A percentile compares a stretch with the other conserved stretches of the same genome.
phyloP scores from a whole-genome alignment of 2,113 vertebrate genomes.

The Turnix velox region DNA sequence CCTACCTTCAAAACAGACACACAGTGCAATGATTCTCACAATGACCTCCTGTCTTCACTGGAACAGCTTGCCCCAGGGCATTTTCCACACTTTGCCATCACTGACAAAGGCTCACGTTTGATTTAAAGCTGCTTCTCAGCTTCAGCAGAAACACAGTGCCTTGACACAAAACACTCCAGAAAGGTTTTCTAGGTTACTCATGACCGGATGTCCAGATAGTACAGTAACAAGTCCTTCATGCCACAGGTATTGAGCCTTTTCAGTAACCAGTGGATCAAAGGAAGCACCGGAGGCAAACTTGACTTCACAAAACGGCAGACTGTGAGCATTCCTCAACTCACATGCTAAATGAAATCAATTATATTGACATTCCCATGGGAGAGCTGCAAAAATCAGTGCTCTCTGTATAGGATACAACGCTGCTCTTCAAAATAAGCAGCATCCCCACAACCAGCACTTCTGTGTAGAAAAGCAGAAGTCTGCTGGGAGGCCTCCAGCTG shows the following conservation, averaged over 20 bases:
- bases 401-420: neutral
- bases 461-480: neutral
- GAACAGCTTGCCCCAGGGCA: neutral
- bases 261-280: neutral
- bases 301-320: neutral
- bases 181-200: neutral
- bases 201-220: rapidly evolving
- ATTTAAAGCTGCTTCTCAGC: neutral
- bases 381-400: neutral
- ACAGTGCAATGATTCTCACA: neutral
- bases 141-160: neutral
- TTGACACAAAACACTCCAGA: neutral
- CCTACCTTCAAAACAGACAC: neutral
- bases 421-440: neutral
- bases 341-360: neutral
- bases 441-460: neutral
- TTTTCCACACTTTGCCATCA: neutral
- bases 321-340: neutral
- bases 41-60: neutral
- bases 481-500: neutral
- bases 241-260: neutral
- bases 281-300: neutral
- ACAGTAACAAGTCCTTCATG: neutral
- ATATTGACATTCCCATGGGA: neutral
- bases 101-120: neutral